Evolutionary conservation across 2,113 vertebrate genomes (phyloP).

Genomic region (Poeciliopsis turrubarensis): DNA sequence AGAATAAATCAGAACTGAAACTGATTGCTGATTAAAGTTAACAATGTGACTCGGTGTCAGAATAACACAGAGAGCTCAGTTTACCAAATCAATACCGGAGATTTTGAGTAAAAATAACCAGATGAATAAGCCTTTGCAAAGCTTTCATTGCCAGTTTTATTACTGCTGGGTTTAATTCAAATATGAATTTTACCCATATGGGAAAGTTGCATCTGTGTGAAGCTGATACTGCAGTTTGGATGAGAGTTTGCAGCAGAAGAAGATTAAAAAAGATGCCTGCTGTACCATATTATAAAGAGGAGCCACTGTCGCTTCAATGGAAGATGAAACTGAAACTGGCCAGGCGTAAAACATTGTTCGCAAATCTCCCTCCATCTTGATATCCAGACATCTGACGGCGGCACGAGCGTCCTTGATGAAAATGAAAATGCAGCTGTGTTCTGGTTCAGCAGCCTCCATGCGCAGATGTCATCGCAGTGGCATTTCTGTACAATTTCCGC

Average conservation of each 20-base stretch:
- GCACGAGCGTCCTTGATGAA: neutral
- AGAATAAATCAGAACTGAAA: no score
- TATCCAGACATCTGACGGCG: neutral
- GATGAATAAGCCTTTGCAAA: no score
- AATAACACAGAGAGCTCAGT: no score
- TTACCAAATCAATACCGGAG: no score
- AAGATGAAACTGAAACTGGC: conserved; percentile 11
- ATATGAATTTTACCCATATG: no score
- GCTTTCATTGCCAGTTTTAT: no score
- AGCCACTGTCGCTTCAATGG: neutral
- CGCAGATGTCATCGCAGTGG: conserved; percentile 3
- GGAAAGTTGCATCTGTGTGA: neutral
- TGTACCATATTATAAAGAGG: neutral
- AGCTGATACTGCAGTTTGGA: neutral
- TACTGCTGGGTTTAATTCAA: no score
- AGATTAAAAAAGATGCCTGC: neutral
- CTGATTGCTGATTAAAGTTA: no score
- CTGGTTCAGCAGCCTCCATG: neutral
- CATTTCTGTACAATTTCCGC: no score
- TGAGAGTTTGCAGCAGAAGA: neutral
- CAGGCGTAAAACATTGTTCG: neutral
- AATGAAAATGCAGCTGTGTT: conserved; percentile 17
- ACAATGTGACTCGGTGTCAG: no score
- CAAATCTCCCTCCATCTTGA: neutral
- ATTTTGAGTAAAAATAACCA: no score